Evolutionary conservation across 2,113 vertebrate genomes (phyloP), one percentile per base, ranked within the genome.

Genomic region (Triplophysa siluroides): DNA sequence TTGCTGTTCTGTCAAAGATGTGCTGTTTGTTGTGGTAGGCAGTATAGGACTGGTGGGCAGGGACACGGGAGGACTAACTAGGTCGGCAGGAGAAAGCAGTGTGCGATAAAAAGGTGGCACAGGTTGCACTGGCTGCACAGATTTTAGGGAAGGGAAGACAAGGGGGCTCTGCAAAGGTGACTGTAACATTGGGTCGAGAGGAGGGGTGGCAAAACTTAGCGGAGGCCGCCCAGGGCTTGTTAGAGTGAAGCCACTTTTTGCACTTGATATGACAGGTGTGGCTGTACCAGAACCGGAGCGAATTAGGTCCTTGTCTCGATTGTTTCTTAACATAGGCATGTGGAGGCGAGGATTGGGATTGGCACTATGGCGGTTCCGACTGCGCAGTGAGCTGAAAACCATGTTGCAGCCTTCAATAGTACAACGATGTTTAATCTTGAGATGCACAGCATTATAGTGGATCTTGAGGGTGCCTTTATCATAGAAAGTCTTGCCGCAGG

Each of bases 381-480:
- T 98, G 88, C 98, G 94, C 77, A 99, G 92, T 56, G 98, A 99
- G 84, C 98, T 99, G 87, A 99, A 99, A 85, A 99, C 98, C 98
- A 99, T 99, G 83, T 99, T 99, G 90, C 98, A 99, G 18, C 97
- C 97, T 86, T 99, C 98, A 54, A 99, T 99, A 78, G 97, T 99
- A 88, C 98, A 99, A 23, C 97, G 93, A 80, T 99, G 98, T 86
- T 99, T 99, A 87, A 99, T 99, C 91, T 99, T 99, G 88, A 99
- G 92, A 87, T 99, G 98, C 67, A 99, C 98, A 0, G 98, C 98
- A 81, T 99, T 99, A 86, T 98, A 99, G 82, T 99, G 98, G 84
- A 99, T 99, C 93, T 99, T 99, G 75, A 99, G 95, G 13, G 98
- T 99, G 85, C 98, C 98, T 91, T 99, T 99, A 87, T 99, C 98